A percentile compares a stretch with the other conserved stretches of the same genome.
Conservation (phyloP, 2,888 invertebrate genomes). For the Drosophila picticornis region DNA sequence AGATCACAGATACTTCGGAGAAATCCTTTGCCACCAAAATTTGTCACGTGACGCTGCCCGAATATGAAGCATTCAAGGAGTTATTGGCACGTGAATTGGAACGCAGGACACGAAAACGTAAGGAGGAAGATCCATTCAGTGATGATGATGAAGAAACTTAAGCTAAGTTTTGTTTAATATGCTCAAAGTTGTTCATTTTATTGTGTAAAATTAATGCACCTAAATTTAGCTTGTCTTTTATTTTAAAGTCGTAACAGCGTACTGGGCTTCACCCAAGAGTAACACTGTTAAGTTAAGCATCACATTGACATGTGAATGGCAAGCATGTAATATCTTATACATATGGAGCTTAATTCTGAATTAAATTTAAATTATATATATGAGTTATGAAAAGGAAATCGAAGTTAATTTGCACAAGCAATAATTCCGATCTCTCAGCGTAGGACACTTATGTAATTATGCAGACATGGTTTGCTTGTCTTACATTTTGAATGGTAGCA, state of each 20-base stretch:
- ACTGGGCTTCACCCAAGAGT: neutral
- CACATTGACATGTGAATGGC: constrained; percentile 37
- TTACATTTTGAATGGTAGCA: neutral
- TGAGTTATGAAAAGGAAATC: neutral
- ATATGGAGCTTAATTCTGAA: constrained; percentile 41
- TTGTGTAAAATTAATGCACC: neutral
- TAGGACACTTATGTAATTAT: neutral
- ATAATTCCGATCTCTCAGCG: neutral
- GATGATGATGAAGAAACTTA: constrained; percentile 56
- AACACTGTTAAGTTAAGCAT: constrained; percentile 21
- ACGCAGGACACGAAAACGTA: constrained; percentile 40
- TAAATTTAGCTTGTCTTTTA: neutral
- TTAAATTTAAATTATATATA: constrained; percentile 30
- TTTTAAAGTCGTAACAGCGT: constrained; percentile 16
- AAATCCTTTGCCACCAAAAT: constrained; percentile 84
- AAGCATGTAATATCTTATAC: constrained; percentile 10
- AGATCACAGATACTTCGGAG: constrained; percentile 84
- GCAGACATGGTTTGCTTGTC: neutral
- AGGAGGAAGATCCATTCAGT: constrained; percentile 53
- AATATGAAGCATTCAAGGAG: constrained; percentile 84
- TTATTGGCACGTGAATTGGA: constrained; percentile 77
- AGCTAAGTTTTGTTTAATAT: neutral
- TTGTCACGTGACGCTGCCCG: constrained; percentile 82
- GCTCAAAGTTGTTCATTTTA: neutral
- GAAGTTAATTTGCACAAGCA: neutral